Percentiles rank a stretch among this genome's conserved stretches.
Conservation (phyloP, 2,888 invertebrate genomes). For the Phragmatobia fuliginosa region DNA sequence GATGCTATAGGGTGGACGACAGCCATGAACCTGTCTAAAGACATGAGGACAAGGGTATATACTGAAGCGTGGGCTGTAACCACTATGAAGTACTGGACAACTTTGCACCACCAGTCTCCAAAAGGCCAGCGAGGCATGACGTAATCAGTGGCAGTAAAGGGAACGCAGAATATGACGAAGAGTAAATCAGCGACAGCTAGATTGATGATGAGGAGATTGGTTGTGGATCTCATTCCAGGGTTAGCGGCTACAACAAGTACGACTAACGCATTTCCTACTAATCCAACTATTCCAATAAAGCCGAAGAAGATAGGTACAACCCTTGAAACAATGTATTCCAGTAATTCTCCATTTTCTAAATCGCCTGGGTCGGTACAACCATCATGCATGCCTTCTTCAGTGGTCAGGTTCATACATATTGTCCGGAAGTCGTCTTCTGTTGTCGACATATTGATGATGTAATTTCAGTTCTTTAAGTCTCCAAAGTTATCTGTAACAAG, state of each 20-base stretch:
- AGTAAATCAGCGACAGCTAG: slow-evolving; percentile 95
- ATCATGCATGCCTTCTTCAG: slow-evolving; percentile 67
- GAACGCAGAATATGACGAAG: slow-evolving; percentile 97
- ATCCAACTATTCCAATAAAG: slow-evolving; percentile 94
- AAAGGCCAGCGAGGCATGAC: slow-evolving; percentile 96
- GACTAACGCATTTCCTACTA: slow-evolving; percentile 95
- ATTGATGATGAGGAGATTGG: slow-evolving; percentile 96
- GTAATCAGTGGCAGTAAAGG: slow-evolving; percentile 97
- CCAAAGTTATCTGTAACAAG: slow-evolving; percentile 66
- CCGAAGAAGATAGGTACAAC: slow-evolving; percentile 94
- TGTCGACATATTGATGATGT: slow-evolving; percentile 67
- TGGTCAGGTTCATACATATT: slow-evolving; percentile 78
- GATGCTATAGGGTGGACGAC: slow-evolving; percentile 97
- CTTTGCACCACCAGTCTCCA: slow-evolving; percentile 95
- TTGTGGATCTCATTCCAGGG: slow-evolving; percentile 97
- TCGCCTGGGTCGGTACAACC: slow-evolving; percentile 77
- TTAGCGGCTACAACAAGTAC: slow-evolving; percentile 95
- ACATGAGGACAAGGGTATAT: slow-evolving; percentile 97
- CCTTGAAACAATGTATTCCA: slow-evolving; percentile 89
- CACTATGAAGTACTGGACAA: slow-evolving; percentile 96
- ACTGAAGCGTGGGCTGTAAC: slow-evolving; percentile 97
- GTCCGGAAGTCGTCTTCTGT: slow-evolving; percentile 80
- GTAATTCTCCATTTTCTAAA: slow-evolving; percentile 82
- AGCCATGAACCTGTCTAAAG: slow-evolving; percentile 95
- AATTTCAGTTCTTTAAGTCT: slow-evolving; percentile 56